These are phyloP conservation scores for Chitala chitala DNA, from an alignment of 2,113 vertebrate genomes.

Conservation along the genomic window DNA sequence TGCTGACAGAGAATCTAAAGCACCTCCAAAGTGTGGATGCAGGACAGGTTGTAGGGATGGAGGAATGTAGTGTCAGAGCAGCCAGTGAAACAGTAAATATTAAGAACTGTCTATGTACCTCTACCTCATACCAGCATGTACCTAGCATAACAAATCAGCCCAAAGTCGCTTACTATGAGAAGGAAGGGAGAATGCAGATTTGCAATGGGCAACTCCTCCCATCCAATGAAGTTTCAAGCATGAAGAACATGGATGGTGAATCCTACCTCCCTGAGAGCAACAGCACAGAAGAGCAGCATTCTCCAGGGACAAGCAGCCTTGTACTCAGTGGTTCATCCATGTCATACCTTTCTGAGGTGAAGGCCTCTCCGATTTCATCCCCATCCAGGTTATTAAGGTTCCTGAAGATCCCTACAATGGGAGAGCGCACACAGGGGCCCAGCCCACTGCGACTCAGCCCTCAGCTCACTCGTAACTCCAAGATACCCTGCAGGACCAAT, in stretches of 20 bases:
- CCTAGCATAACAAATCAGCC: conserved; percentile 43
- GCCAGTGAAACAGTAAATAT: conserved; percentile 28
- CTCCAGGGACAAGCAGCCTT: conserved; percentile 60
- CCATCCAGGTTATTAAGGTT: conserved; percentile 64
- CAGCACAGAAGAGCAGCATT: conserved; percentile 32
- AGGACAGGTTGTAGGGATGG: conserved; percentile 23
- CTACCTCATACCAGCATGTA: conserved; percentile 46
- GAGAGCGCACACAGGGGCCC: conserved; percentile 49
- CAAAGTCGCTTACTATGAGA: conserved; percentile 42
- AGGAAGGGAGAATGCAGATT: conserved; percentile 33
- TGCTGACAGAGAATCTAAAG: conserved; percentile 35
- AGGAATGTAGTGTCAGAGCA: conserved; percentile 29
- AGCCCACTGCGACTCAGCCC: conserved; percentile 72
- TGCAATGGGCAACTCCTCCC: conserved; percentile 44
- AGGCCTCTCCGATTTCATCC: conserved; percentile 66
- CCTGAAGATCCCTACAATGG: conserved; percentile 54
- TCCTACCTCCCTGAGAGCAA: conserved; percentile 44
- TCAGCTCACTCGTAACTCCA: conserved; percentile 79
- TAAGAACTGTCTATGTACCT: conserved; percentile 40
- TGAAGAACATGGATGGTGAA: conserved; percentile 23
- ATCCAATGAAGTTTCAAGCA: conserved; percentile 26
- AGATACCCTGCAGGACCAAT: conserved; percentile 84
- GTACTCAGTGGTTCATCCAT: conserved; percentile 61
- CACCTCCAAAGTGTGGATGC: conserved; percentile 31
- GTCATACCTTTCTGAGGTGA: conserved; percentile 57